These are phyloP conservation scores for Caenorhabditis imperialis DNA, from an alignment of 2,888 invertebrate species.

Conservation along the genomic window DNA sequence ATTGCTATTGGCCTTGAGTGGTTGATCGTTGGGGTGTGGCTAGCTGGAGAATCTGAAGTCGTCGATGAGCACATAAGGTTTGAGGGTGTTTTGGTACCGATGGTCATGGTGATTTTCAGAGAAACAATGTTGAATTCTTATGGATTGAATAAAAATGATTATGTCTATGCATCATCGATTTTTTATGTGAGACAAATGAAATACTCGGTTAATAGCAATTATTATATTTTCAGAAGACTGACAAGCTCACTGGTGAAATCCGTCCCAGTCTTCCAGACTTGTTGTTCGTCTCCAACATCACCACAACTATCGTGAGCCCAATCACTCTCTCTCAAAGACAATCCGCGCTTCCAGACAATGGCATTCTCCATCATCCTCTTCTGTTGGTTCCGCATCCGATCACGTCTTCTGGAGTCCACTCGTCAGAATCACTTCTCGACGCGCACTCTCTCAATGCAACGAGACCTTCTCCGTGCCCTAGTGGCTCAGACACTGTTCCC, in stretches of 20 bases:
- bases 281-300: conserved; percentile 7
- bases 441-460: conserved; percentile 30
- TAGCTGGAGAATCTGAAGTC: conserved; percentile 3
- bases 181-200: conserved; percentile 12
- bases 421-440: conserved; percentile 10
- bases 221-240: background rate
- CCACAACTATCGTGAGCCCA: conserved; percentile 20
- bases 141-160: background rate
- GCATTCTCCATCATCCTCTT: conserved; percentile 20
- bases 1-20: conserved; percentile 4
- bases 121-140: conserved; percentile 17
- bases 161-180: conserved; percentile 17
- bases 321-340: background rate
- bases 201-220: background rate
- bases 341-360: background rate
- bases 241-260: background rate
- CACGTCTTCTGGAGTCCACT: conserved; percentile 1
- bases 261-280: conserved; percentile 7
- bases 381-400: conserved; percentile 17
- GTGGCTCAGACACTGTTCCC: conserved; percentile 31
- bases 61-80: conserved; percentile 24
- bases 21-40: conserved; percentile 5
- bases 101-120: conserved; percentile 27
- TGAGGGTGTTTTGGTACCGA: background rate
- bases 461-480: conserved; percentile 25